Percentiles rank a stretch among this genome's conserved stretches.
Conservation (phyloP, 2,888 invertebrate genomes). For the Eurytoma adleriae region DNA sequence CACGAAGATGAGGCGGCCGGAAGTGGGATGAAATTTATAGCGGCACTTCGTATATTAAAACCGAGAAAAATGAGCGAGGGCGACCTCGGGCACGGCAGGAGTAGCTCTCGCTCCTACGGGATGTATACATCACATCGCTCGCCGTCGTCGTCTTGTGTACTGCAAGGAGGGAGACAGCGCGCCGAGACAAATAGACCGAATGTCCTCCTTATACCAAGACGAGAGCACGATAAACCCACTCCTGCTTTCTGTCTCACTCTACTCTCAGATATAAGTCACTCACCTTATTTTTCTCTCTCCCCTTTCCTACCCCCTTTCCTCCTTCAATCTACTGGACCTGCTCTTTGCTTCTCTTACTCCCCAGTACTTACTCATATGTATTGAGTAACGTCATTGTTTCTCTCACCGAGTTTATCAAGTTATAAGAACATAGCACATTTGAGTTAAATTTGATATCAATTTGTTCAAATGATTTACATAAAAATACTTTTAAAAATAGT, state of each 20-base stretch:
- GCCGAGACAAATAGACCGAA: conserved; percentile 25
- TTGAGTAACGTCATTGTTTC: too few relatives aligned
- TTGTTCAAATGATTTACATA: too few relatives aligned
- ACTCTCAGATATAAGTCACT: neutral
- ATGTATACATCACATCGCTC: neutral
- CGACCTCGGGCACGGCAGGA: neutral
- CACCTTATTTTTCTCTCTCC: neutral
- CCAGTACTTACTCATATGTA: too few relatives aligned
- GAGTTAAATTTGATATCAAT: too few relatives aligned
- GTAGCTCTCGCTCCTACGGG: conserved; percentile 2
- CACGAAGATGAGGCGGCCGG: neutral
- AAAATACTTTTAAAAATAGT: too few relatives aligned
- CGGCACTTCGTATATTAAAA: conserved; percentile 33
- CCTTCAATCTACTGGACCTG: conserved; percentile 19
- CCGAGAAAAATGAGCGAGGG: conserved; percentile 17
- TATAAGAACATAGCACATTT: too few relatives aligned
- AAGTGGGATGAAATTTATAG: conserved; percentile 11
- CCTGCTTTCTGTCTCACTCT: neutral
- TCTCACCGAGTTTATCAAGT: too few relatives aligned
- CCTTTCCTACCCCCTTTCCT: neutral
- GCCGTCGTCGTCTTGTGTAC: neutral
- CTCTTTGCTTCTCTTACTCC: neutral
- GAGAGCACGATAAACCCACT: conserved; percentile 15
- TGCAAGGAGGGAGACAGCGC: neutral
- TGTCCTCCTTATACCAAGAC: conserved; percentile 7